Evolutionary conservation across 2,888 invertebrate species (phyloP), one percentile per base, ranked within the genome.

Genomic region (Cabera pusaria): DNA sequence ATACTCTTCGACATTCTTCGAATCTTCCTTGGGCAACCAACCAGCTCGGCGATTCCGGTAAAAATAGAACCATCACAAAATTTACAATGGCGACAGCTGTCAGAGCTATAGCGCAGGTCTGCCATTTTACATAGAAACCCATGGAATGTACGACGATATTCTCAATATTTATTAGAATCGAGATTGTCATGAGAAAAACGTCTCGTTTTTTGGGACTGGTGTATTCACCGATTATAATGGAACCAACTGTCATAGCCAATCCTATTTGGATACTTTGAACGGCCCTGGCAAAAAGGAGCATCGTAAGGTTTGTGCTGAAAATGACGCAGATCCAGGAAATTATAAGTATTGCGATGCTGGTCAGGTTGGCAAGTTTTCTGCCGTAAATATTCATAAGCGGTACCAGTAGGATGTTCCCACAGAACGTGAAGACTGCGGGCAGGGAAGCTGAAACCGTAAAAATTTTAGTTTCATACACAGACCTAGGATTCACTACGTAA

Each of bases 21-120:
- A 83, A 73, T 11, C 81, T 79, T 0, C 90, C 90, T 46, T 90
- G 91, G 12, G 90, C 84, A 0, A 92, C 82, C 17, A 93, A 59
- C 92, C 93, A 94, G 41, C 88, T 87, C 0, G 93, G 93, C 0
- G 93, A 91, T 72, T 94, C 94, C 0, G 92, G 92, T 0, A 83
- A 80, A 24, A 64, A 68, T 5, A 74, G 49, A 0, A 79, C 72
- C 12, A 81, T 71, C 1, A 77, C 17, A 10, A 92, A 62, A 14
- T 91, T 83, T 1, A 82, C 50, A 2, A 90, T 57, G 0, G 90
- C 84, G 10, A 91, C 63, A 2, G 66, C 42, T 0, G 82, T 78
- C 34, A 88, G 87, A 2, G 91, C 63, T 1, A 90, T 59, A 0
- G 92, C 91, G 1, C 90, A 85, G 0, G 65, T 65, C 53, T 90